Conservation (phyloP, 2,113 vertebrate genomes). For the Leptocoma aspasia region DNA sequence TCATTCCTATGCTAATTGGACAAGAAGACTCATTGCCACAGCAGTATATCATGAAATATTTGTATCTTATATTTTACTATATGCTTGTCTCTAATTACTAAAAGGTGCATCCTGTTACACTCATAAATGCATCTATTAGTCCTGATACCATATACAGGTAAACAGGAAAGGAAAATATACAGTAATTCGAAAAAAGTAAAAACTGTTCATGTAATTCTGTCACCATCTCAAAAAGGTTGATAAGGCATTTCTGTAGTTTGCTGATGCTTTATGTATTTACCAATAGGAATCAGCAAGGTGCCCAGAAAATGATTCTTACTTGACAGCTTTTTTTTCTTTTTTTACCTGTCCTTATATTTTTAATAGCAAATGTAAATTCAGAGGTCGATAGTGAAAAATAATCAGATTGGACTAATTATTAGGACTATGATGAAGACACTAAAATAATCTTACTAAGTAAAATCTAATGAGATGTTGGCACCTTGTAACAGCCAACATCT, state of each 20-base stretch:
- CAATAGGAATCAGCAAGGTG: background rate
- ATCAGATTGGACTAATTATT: background rate
- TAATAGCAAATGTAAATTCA: background rate
- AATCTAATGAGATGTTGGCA: background rate
- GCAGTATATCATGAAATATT: background rate
- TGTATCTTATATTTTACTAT: background rate
- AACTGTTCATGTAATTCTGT: background rate
- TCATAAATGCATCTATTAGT: slow-evolving; percentile 11
- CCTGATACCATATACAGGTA: background rate
- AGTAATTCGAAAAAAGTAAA: background rate
- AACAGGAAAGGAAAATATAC: background rate
- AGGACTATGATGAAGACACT: background rate
- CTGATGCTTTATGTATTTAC: background rate
- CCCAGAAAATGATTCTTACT: background rate
- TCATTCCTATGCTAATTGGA: slow-evolving; percentile 42
- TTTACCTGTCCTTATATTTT: background rate
- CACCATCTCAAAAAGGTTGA: background rate
- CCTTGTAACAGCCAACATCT: background rate
- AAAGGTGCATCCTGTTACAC: background rate
- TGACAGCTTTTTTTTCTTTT: background rate
- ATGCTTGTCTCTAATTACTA: background rate
- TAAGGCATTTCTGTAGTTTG: background rate
- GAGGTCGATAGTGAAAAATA: background rate
- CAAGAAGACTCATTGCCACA: slow-evolving; percentile 20
- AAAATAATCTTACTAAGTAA: background rate